Percentiles rank a stretch among this genome's conserved stretches.
Conservation (phyloP, 2,113 vertebrate species). For the Epinephelus fuscoguttatus region DNA sequence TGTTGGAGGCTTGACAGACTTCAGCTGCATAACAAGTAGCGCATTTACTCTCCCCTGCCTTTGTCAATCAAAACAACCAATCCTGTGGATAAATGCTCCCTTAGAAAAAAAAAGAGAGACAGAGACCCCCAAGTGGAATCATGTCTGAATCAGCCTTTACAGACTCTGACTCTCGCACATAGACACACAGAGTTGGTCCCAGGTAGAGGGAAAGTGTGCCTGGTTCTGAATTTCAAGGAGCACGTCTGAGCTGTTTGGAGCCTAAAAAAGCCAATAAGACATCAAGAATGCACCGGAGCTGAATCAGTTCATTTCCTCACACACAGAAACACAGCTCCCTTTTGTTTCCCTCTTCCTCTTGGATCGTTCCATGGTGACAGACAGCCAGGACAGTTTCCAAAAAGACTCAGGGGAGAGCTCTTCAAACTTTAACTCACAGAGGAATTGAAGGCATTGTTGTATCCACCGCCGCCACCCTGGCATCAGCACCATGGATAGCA, state of each 20-base stretch:
- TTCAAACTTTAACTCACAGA: background rate
- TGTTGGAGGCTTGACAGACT: constrained; percentile 83
- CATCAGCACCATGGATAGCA: constrained; percentile 80
- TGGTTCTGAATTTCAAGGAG: constrained; percentile 71
- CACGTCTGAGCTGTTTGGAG: constrained; percentile 13
- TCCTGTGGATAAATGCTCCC: constrained; percentile 70
- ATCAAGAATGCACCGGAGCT: constrained; percentile 39
- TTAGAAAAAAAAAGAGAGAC: constrained; percentile 13
- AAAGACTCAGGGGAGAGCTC: background rate
- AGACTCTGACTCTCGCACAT: constrained; percentile 7
- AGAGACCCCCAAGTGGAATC: constrained; percentile 60
- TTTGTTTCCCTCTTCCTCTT: constrained; percentile 15
- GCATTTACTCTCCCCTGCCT: constrained; percentile 72
- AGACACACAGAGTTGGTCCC: constrained; percentile 21
- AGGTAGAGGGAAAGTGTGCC: constrained; percentile 42
- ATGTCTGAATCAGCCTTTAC: constrained; percentile 50
- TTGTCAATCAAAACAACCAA: constrained; percentile 81
- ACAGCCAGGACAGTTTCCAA: background rate
- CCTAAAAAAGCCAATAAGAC: constrained; percentile 47
- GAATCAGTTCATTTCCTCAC: constrained; percentile 42
- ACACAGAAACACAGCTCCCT: constrained; percentile 13
- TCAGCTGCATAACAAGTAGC: constrained; percentile 84
- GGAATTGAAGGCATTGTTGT: no score
- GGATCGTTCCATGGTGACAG: constrained; percentile 1
- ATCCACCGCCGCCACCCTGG: background rate